Evolutionary conservation across 2,797 vertebrate genomes (phyloP), one percentile per base, ranked within the genome.

Genomic region (Hydrolagus colliei): DNA sequence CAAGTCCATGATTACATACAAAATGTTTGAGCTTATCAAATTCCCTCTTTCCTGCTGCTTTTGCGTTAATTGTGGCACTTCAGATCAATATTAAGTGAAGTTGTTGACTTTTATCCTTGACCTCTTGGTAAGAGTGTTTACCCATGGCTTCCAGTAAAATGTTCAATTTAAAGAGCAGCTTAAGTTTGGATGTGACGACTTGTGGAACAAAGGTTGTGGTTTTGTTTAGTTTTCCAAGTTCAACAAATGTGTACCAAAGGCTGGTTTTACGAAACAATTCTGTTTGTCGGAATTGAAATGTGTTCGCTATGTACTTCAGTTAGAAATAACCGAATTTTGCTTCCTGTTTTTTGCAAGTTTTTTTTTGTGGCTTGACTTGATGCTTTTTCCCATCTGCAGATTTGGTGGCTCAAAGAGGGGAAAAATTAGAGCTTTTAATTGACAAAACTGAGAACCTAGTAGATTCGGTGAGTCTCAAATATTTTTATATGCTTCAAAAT

Each of bases 381-480:
- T 5, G 35, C 41, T 59, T 88, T 20, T 59, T 86, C 18, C 72
- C 32, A 35, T 75, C 5, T 12, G 62, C 91, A 99, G 98, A 99
- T 91, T 93, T 99, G 4, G 98, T 99, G 87, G 98, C 98, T 87
- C 98, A 98, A 89, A 95, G 98, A 91, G 98, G 98, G 89, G 98
- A 99, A 92, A 97, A 97, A 89, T 92, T 99, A 90, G 98, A 99
- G 90, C 86, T 99, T 91, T 93, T 99, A 89, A 98, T 99, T 11
- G 97, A 99, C 93, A 99, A 99, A 92, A 98, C 98, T 3, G 98
- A 99, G 93, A 99, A 96, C 90, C 95, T 99, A 0, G 96, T 99
- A 90, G 98, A 99, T 94, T 97, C 97, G 1, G 98, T 99, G 90
- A 96, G 97, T 95, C 41, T 87, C 32, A 3, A 18, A 65, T 80